Evolutionary conservation across 1,140 invertebrate species (phyloP).

Genomic region (Lethocerus indicus): DNA sequence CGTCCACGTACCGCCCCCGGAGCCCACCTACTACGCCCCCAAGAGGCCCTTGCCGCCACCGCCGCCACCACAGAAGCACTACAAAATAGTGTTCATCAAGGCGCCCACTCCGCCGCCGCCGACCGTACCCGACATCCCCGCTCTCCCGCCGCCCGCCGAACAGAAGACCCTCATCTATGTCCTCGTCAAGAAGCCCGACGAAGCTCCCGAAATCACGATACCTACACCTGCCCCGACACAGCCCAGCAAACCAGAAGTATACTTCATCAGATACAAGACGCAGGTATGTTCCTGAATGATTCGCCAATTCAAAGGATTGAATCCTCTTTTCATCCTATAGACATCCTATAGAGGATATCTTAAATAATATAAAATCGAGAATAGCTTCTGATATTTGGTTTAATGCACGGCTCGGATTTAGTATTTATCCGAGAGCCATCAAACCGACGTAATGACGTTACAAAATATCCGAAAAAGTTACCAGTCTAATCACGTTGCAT

Average conservation of each 20-base stretch:
- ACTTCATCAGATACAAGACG: conserved; percentile 75
- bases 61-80: conserved; percentile 66
- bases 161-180: conserved; percentile 80
- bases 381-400: not conserved
- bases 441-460: not conserved
- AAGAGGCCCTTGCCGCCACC: conserved; percentile 19
- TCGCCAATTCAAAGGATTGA: conserved; percentile 2
- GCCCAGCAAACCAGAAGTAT: conserved; percentile 69
- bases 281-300: conserved; percentile 32
- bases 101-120: conserved; percentile 62
- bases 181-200: conserved; percentile 74
- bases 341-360: not conserved
- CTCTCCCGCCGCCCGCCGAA: conserved; percentile 56
- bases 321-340: not conserved
- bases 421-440: not conserved
- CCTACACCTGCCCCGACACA: conserved; percentile 62
- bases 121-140: conserved; percentile 52
- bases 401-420: not conserved
- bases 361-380: not conserved
- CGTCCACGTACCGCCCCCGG: conserved; percentile 69
- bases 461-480: not conserved
- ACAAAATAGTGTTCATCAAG: conserved; percentile 81
- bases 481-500: too few species aligned
- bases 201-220: conserved; percentile 55
- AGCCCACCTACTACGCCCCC: conserved; percentile 50